Base-by-base conservation (phyloP, 2,888 invertebrate species). In the Stenchaetothrips biformis region DNA sequence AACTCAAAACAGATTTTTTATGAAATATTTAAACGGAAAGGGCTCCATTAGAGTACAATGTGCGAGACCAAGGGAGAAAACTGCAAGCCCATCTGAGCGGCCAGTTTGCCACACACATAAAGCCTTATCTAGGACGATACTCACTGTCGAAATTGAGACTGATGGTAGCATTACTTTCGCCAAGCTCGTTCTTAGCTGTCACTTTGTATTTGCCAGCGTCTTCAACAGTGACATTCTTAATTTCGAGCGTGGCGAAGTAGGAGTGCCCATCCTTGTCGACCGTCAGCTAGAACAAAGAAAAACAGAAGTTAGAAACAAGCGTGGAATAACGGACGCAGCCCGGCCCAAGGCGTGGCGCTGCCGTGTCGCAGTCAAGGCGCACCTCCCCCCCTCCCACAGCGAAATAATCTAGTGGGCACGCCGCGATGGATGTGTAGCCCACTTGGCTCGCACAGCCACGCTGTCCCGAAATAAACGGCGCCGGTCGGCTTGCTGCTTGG, bases 141-240 rank as follows among this genome's bases (percentile, higher is more conserved):
- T 95, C 92, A 98, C 98, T 97, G 92, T 97, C 97, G 90, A 98
- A 97, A 90, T 98, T 98, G 85, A 98, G 92, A 89, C 97, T 97
- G 88, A 97, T 96, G 83, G 97, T 97, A 82, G 97, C 97, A 88
- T 97, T 97, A 87, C 96, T 96, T 89, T 98, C 98, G 87, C 98
- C 98, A 85, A 97, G 92, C 89, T 97, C 96, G 90, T 97, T 98
- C 90, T 98, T 98, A 85, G 97, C 97, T 85, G 95, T 96, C 85
- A 97, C 96, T 90, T 96, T 94, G 89, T 97, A 97, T 90, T 97
- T 97, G 87, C 97, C 97, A 88, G 97, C 97, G 90, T 97, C 97
- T 90, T 97, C 97, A 85, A 97, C 96, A 83, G 96, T 96, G 85
- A 97, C 97, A 88, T 96, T 95, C 89, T 92, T 92, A 86, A 99